These are phyloP conservation scores for Trissoscelio sp. DNA, from an alignment of 2,888 invertebrate genomes.

Conservation along the genomic window DNA sequence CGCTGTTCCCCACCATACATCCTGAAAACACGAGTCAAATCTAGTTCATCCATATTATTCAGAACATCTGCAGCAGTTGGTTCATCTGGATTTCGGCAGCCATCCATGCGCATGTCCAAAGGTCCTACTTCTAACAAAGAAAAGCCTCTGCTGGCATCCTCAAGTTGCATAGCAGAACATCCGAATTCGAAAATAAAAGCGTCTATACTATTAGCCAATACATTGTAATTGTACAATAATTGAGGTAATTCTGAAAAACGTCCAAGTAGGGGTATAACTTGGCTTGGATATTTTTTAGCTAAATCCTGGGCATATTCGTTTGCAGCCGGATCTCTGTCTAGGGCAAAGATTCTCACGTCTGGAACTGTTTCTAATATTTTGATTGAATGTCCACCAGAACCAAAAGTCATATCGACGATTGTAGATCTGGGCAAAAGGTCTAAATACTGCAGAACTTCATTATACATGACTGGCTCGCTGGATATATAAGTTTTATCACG, in stretches of 20 bases:
- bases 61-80: constrained; percentile 95
- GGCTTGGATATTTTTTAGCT: constrained; percentile 87
- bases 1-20: constrained; percentile 96
- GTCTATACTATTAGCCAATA: constrained; percentile 90
- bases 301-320: constrained; percentile 88
- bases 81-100: constrained; percentile 87
- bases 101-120: constrained; percentile 98
- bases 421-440: constrained; percentile 87
- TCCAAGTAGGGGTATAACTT: constrained; percentile 92
- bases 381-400: constrained; percentile 95
- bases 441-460: constrained; percentile 88
- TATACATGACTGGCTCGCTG: constrained; percentile 92
- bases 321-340: constrained; percentile 95
- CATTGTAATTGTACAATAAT: constrained; percentile 86
- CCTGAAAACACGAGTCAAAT: constrained; percentile 93
- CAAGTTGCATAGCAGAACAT: constrained; percentile 98
- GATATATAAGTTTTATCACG: too few relatives aligned
- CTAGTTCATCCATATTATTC: constrained; percentile 90
- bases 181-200: constrained; percentile 97
- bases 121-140: constrained; percentile 93
- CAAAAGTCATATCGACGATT: constrained; percentile 98
- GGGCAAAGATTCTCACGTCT: constrained; percentile 88
- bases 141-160: constrained; percentile 92
- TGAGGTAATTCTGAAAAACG: constrained; percentile 93
- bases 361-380: constrained; percentile 88